Evolutionary conservation across 2,888 invertebrate species (phyloP).

Genomic region (Scaptomyza flava): DNA sequence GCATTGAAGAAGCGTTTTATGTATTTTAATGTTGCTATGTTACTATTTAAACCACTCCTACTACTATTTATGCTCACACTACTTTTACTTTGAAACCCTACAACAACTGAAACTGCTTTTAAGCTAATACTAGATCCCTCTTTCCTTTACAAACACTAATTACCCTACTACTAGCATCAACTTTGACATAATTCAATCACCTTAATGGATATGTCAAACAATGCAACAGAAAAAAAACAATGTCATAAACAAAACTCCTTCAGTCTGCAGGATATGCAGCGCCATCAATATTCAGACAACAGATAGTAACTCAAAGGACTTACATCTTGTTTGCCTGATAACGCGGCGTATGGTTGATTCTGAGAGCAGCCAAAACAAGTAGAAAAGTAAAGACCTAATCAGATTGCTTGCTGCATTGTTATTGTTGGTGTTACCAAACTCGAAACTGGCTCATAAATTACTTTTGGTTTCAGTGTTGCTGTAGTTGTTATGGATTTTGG

Average conservation of each 20-base stretch:
- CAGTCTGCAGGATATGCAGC: conserved; percentile 2
- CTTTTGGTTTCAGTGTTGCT: conserved; percentile 21
- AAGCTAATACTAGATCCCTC: too few species aligned
- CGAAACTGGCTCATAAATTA: conserved; percentile 42
- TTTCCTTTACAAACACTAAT: too few species aligned
- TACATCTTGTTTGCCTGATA: conserved; percentile 5
- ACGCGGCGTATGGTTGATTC: neutral
- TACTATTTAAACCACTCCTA: too few species aligned
- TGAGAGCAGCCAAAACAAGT: conserved; percentile 6
- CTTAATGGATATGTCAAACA: conserved; percentile 7
- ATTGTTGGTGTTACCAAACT: neutral
- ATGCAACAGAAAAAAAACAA: neutral
- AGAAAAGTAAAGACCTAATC: conserved; percentile 10
- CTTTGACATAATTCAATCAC: too few species aligned
- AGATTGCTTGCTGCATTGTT: conserved; percentile 29
- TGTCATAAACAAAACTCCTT: neutral
- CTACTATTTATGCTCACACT: too few species aligned
- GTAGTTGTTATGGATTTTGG: conserved; percentile 11
- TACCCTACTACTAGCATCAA: too few species aligned
- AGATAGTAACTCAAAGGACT: conserved; percentile 13
- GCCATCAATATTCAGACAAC: conserved; percentile 13
- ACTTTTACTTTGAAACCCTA: too few species aligned
- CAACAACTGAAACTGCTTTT: too few species aligned
- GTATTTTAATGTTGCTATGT: too few species aligned
- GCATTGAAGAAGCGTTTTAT: too few species aligned